Evolutionary conservation across 2,113 vertebrate genomes (phyloP).

Genomic region (Paedocypris sp.): DNA sequence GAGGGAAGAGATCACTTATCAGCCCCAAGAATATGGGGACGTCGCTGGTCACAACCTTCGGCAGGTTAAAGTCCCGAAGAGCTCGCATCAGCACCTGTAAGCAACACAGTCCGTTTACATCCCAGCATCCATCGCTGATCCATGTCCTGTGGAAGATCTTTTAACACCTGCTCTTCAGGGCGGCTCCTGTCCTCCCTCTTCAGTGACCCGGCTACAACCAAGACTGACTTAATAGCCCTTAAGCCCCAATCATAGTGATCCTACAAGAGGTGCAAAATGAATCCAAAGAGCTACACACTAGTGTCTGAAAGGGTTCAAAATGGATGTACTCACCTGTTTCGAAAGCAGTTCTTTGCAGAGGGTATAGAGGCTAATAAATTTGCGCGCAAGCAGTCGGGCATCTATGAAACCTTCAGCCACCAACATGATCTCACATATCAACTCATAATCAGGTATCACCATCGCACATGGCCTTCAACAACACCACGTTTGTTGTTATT

Average conservation of each 20-base stretch:
- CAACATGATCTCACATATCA: constrained; percentile 70
- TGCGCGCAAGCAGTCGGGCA: constrained; percentile 60
- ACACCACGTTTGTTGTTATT: not conserved
- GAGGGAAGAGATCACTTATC: constrained; percentile 65
- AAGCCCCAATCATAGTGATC: constrained; percentile 64
- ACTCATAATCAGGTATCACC: constrained; percentile 67
- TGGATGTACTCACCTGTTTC: constrained; percentile 49
- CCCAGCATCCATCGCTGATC: not conserved
- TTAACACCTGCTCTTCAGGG: constrained; percentile 62
- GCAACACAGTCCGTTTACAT: not conserved
- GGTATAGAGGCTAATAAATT: constrained; percentile 67
- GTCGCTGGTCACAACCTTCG: constrained; percentile 66
- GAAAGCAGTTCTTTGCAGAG: constrained; percentile 67
- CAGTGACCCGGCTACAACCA: constrained; percentile 62
- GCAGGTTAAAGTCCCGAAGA: constrained; percentile 73
- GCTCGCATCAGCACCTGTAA: constrained; percentile 62
- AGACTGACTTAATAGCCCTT: constrained; percentile 63
- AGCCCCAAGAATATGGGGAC: constrained; percentile 68
- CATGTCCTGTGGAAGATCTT: not conserved
- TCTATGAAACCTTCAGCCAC: constrained; percentile 65
- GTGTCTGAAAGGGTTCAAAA: not conserved
- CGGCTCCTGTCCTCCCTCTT: constrained; percentile 61
- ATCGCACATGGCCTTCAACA: constrained; percentile 53
- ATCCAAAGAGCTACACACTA: too few species aligned
- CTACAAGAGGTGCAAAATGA: constrained; percentile 34